phyloP scores from a whole-genome alignment of 2,113 vertebrate genomes.

The Ornithorhynchus anatinus region DNA sequence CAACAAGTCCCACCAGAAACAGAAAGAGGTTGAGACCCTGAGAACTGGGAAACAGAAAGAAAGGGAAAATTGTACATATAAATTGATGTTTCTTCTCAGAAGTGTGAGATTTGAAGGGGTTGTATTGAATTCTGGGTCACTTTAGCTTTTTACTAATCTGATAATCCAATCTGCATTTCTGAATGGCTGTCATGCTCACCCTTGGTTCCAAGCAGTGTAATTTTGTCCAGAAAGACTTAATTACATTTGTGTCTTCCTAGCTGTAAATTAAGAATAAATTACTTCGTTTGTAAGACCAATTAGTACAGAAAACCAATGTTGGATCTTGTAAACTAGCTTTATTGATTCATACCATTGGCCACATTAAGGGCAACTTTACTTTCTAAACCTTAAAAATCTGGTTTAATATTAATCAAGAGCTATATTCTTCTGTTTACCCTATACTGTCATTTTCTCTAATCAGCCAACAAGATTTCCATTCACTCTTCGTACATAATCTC shows the following conservation, averaged over 20 bases:
- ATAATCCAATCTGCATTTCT: too few species aligned
- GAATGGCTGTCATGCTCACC: background rate
- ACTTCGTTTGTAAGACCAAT: background rate
- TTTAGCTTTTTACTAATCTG: too few species aligned
- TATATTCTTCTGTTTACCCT: background rate
- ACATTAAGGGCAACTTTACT: background rate
- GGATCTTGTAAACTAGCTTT: background rate
- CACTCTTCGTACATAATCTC: background rate
- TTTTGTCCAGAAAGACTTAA: background rate
- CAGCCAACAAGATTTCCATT: background rate
- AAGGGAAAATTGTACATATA: too few species aligned
- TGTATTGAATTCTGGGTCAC: too few species aligned
- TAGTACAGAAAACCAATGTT: background rate
- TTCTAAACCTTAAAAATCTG: background rate
- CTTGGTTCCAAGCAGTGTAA: background rate
- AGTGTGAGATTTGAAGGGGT: too few species aligned
- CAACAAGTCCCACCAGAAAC: too few species aligned
- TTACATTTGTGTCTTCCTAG: background rate
- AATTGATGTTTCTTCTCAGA: too few species aligned
- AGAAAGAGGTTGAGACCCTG: too few species aligned
- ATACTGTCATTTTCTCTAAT: background rate
- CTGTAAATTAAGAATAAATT: background rate
- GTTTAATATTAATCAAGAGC: background rate
- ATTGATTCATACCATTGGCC: too few species aligned
- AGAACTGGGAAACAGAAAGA: too few species aligned